Evolutionary conservation across 53 echinoderm and acorn worm genomes (phyloP).

Genomic region (Patiria pectinifera): DNA sequence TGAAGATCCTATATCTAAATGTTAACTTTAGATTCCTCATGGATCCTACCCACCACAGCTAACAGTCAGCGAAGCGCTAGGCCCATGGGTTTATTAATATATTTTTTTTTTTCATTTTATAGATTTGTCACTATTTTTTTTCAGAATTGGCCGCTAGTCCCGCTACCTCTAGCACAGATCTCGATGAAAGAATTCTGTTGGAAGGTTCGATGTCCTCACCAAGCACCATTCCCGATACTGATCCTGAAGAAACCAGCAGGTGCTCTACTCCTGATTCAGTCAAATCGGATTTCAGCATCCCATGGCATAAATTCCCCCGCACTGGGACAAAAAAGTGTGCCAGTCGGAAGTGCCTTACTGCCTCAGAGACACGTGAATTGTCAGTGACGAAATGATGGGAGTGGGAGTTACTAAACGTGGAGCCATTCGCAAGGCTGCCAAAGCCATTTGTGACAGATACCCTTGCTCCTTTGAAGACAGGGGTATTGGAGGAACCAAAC

Average conservation of each 20-base stretch:
- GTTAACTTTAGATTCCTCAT: too few species aligned
- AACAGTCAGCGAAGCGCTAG: too few species aligned
- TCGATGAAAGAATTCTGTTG: background rate
- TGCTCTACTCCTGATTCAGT: slow-evolving; percentile 58
- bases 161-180: background rate
- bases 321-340: slow-evolving; percentile 50
- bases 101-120: background rate
- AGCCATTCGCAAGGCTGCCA: slow-evolving; percentile 67
- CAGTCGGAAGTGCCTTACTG: slow-evolving; percentile 52
- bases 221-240: slow-evolving; percentile 37
- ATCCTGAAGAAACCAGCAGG: slow-evolving; percentile 22
- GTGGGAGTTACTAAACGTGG: slow-evolving; percentile 64
- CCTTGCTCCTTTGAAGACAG: slow-evolving; percentile 68
- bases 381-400: slow-evolving; percentile 65
- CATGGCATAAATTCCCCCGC: slow-evolving; percentile 63
- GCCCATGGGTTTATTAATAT: too few species aligned
- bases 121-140: background rate
- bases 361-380: slow-evolving; percentile 64
- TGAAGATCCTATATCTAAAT: too few species aligned
- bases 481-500: slow-evolving; percentile 68
- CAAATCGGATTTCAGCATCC: slow-evolving; percentile 60
- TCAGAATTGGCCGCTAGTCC: too few species aligned
- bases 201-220: slow-evolving; percentile 27
- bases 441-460: slow-evolving; percentile 67
- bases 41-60: too few species aligned